Conservation (phyloP, 1,140 invertebrate genomes). For the Leptinotarsa texana region DNA sequence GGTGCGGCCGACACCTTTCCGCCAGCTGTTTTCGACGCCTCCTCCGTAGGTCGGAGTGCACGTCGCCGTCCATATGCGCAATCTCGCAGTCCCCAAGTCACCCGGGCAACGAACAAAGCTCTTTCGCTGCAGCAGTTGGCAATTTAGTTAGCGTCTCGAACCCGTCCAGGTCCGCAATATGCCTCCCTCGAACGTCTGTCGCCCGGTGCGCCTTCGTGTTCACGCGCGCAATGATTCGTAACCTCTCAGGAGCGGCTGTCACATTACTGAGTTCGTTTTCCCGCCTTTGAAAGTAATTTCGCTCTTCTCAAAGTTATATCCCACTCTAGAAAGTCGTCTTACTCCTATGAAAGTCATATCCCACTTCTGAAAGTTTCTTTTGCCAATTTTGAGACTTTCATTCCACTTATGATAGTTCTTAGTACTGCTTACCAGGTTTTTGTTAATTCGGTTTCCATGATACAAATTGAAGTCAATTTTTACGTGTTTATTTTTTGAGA, state of each 20-base stretch:
- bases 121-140: conserved; percentile 19
- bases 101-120: conserved; percentile 28
- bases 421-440: no score
- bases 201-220: neutral
- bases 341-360: no score
- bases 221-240: conserved; percentile 6
- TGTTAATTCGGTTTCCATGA: no score
- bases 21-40: conserved; percentile 4
- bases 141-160: conserved; percentile 11
- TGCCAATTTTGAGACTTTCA: no score
- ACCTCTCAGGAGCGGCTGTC: neutral
- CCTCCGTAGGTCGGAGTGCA: neutral
- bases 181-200: conserved; percentile 1
- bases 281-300: neutral
- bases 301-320: neutral
- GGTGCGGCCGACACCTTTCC: conserved; percentile 14
- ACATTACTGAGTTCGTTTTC: neutral
- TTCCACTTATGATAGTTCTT: no score
- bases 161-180: conserved; percentile 19
- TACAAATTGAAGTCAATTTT: no score
- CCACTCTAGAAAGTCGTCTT: neutral
- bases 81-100: conserved; percentile 16
- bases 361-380: no score
- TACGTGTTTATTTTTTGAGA: no score
- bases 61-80: conserved; percentile 12